These are phyloP conservation scores for Rhynchomys soricoides DNA, from an alignment of 2,113 vertebrate species.

Conservation along the genomic window DNA sequence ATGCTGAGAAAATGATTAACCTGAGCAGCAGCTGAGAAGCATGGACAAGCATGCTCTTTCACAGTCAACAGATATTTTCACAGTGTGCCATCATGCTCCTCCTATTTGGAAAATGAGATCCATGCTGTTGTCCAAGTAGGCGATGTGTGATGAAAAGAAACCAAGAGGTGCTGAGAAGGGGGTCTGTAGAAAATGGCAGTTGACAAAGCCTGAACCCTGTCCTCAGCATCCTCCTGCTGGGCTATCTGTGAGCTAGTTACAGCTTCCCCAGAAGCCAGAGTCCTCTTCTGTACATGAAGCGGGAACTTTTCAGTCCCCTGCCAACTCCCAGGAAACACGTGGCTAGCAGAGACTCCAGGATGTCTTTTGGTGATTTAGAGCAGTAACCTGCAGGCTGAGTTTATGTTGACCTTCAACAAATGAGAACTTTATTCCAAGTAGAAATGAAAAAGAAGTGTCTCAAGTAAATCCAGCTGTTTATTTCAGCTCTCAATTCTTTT, in stretches of 20 bases:
- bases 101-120: slow-evolving; percentile 53
- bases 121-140: not conserved
- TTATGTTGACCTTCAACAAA: slow-evolving; percentile 59
- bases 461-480: slow-evolving; percentile 66
- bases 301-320: not conserved
- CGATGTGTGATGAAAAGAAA: not conserved
- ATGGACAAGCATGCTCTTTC: slow-evolving; percentile 42
- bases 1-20: slow-evolving; percentile 60
- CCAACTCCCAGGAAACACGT: not conserved
- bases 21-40: slow-evolving; percentile 43
- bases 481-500: slow-evolving; percentile 45
- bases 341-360: slow-evolving; percentile 16
- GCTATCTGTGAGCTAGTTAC: not conserved
- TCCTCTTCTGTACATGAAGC: not conserved
- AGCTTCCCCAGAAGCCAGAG: not conserved
- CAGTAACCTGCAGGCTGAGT: slow-evolving; percentile 29
- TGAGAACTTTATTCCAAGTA: slow-evolving; percentile 62
- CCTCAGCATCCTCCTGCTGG: not conserved
- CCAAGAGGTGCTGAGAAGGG: not conserved
- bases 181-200: not conserved
- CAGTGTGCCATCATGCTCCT: not conserved
- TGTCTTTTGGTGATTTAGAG: slow-evolving; percentile 48
- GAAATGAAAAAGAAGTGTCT: slow-evolving; percentile 48
- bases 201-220: not conserved
- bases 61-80: slow-evolving; percentile 71